Evolutionary conservation across 2,113 vertebrate species (phyloP).

Genomic region (Calyptomena viridis): DNA sequence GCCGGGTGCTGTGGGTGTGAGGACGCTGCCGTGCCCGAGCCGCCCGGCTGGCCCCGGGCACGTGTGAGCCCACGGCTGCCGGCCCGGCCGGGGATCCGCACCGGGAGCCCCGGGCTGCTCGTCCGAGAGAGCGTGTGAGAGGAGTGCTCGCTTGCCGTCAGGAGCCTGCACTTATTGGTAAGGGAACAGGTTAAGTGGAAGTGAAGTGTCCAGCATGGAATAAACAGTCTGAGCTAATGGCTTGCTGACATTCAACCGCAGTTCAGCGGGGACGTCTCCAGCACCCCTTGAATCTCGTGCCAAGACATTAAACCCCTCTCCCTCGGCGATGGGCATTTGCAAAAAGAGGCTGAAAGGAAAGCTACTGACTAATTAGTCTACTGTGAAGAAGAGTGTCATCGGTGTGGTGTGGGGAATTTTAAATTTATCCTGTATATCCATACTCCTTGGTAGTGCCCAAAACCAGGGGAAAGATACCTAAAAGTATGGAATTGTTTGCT

Average conservation of each 20-base stretch:
- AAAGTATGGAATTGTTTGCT: not conserved
- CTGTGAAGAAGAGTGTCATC: not conserved
- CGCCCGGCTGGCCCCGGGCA: not conserved
- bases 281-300: not conserved
- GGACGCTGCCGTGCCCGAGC: not conserved
- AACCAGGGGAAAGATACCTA: not conserved
- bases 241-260: not conserved
- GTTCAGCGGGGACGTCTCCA: not conserved
- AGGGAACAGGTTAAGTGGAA: not conserved
- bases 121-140: accelerated
- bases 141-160: accelerated
- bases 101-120: not conserved
- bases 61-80: accelerated
- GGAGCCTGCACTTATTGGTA: accelerated
- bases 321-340: not conserved
- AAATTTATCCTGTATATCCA: not conserved
- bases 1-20: not conserved
- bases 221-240: not conserved
- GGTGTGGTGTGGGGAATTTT: not conserved
- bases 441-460: not conserved
- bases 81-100: not conserved
- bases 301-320: not conserved
- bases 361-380: not conserved
- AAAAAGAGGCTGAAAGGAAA: not conserved
- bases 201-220: not conserved